Evolutionary conservation across 2,113 vertebrate species (phyloP).

Genomic region (Apeltes quadracus): DNA sequence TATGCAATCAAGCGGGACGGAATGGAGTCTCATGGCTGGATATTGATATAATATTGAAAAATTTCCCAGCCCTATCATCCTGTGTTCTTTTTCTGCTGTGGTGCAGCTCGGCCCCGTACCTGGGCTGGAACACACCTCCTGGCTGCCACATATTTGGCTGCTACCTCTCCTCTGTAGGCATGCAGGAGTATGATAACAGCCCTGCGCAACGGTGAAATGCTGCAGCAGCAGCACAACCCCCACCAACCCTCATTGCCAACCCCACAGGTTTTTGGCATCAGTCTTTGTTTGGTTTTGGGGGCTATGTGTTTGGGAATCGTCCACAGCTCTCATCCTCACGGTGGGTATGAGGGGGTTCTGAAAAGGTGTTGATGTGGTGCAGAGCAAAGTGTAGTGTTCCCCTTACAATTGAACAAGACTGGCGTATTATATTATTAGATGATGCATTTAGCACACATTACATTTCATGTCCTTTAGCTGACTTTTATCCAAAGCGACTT

Average conservation of each 20-base stretch:
- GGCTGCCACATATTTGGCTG: constrained; percentile 73
- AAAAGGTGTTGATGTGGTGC: constrained; percentile 5
- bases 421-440: too few species aligned
- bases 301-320: constrained; percentile 46
- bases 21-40: not conserved
- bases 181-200: constrained; percentile 77
- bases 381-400: not conserved
- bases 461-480: too few species aligned
- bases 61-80: not conserved
- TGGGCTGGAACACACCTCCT: constrained; percentile 47
- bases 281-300: constrained; percentile 61
- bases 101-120: constrained; percentile 22
- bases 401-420: too few species aligned
- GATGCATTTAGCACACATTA: too few species aligned
- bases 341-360: not conserved
- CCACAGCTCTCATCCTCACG: constrained; percentile 37
- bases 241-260: constrained; percentile 10
- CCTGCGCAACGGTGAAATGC: constrained; percentile 67
- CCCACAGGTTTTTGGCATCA: constrained; percentile 66
- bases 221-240: constrained; percentile 16
- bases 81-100: not conserved
- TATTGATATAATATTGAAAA: not conserved
- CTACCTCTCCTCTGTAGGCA: constrained; percentile 63
- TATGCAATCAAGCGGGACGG: not conserved
- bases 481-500: too few species aligned